Evolutionary conservation across 2,888 invertebrate genomes (phyloP), one percentile per base, ranked within the genome.

Genomic region (Sinohyriopsis cumingii): DNA sequence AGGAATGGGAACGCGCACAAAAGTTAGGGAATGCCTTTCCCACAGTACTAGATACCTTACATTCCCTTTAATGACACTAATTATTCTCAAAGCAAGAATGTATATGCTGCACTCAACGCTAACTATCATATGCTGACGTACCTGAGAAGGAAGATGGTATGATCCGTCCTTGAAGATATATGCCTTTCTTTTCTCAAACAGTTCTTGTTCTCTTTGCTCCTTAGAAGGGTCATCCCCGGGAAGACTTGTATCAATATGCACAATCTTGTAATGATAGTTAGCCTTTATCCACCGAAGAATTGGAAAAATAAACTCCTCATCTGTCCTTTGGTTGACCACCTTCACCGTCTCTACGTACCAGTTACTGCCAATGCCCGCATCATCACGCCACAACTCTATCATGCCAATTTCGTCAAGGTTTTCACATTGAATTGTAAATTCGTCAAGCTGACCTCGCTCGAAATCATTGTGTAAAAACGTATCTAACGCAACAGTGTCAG

Each of bases 211-310:
- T 55, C 91, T 78, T 66, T 87, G 84, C n/a, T 88, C 85, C 1
- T 72, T 73, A 65, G 87, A 81, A 1, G 84, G 83, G 71, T 90
- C 90, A 62, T 82, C 72, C 73, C 90, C 89, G 0, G 91, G 91
- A 62, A 91, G 81, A 56, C 81, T 80, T 6, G 87, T 87, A 71
- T 90, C 90, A 78, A 84, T 87, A 71, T 88, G 84, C 15, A 79
- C 71, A 45, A 91, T 83, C 22, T 84, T 68, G 78, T 91, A 90
- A 24, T 82, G 84, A 19, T 76, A 71, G 61, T 86, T 73, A 1
- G 88, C 73, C 55, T 84, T 81, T 64, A 91, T 85, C 91, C 91
- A 91, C 12, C 90, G 82, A 70, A 89, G 79, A 3, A 91, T 79
- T 1, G 91, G 91, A 71, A 88, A 88, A 61, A 85, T 77, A 65